Conservation (phyloP, 92 coral and sea anemone genomes). For the Parazoanthus atlanticus region DNA sequence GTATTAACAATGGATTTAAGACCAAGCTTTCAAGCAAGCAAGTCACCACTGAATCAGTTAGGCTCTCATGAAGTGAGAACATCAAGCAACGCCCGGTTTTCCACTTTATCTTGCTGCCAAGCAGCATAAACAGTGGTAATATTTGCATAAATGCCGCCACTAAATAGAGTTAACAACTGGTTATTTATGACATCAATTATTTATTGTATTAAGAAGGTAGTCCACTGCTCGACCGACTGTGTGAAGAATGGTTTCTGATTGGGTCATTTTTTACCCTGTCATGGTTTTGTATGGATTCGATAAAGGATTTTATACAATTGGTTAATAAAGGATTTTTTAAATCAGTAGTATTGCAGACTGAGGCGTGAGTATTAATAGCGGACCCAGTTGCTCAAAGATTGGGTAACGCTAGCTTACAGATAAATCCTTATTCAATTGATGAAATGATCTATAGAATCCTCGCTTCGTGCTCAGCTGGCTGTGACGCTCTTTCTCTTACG, state of each 20-base stretch:
- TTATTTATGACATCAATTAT: conserved; percentile 46
- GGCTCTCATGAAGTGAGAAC: conserved; percentile 3
- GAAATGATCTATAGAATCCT: no score
- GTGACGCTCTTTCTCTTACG: no score
- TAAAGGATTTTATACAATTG: conserved; percentile 82
- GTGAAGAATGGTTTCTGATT: conserved; percentile 44
- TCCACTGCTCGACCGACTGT: conserved; percentile 32
- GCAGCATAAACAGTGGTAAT: conserved; percentile 18
- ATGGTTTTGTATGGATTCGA: conserved; percentile 72
- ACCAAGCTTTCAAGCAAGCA: conserved; percentile 25
- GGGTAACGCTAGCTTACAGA: no score
- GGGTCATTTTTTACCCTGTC: conserved; percentile 54
- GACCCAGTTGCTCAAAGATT: not conserved
- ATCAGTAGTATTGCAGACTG: conserved; percentile 5
- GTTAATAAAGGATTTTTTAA: conserved; percentile 75
- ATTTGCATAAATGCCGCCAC: not conserved
- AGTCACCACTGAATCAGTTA: conserved; percentile 19
- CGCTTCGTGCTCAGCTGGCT: no score
- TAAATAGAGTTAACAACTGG: conserved; percentile 32
- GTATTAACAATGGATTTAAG: not conserved
- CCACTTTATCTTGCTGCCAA: conserved; percentile 27
- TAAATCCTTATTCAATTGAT: no score
- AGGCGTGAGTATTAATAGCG: not conserved
- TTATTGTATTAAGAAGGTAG: conserved; percentile 39
- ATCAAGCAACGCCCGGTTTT: conserved; percentile 7